These are phyloP conservation scores for Hymenopus coronatus DNA, from an alignment of 2,888 invertebrate species.

Conservation along the genomic window DNA sequence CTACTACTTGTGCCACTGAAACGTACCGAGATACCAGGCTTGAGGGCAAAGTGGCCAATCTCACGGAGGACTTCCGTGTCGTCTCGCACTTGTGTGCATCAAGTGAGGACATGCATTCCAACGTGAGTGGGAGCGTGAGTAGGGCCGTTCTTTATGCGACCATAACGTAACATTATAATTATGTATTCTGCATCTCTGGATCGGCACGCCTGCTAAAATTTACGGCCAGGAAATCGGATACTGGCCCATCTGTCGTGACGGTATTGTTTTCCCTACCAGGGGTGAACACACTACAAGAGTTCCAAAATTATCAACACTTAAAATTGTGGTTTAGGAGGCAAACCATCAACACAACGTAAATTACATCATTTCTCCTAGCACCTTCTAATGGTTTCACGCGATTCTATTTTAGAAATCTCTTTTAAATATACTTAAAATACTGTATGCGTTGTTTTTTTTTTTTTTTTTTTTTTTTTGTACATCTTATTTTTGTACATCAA, in stretches of 20 bases:
- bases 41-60: neutral
- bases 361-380: too few relatives aligned
- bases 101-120: neutral
- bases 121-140: neutral
- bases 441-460: too few relatives aligned
- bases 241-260: neutral
- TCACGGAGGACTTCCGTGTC: neutral
- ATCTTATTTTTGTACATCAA: too few relatives aligned
- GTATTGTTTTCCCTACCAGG: neutral
- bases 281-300: neutral
- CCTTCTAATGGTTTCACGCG: too few relatives aligned
- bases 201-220: neutral
- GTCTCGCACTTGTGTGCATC: neutral
- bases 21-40: neutral
- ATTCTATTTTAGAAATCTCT: too few relatives aligned
- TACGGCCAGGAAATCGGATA: neutral
- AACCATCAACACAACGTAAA: too few relatives aligned
- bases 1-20: neutral
- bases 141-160: neutral
- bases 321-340: too few relatives aligned
- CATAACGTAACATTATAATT: neutral
- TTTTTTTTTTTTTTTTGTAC: too few relatives aligned
- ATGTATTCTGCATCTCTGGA: neutral
- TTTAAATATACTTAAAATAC: too few relatives aligned
- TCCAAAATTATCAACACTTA: neutral